phyloP scores from a whole-genome alignment of 2,888 invertebrate species.

The Aelia acuminata region DNA sequence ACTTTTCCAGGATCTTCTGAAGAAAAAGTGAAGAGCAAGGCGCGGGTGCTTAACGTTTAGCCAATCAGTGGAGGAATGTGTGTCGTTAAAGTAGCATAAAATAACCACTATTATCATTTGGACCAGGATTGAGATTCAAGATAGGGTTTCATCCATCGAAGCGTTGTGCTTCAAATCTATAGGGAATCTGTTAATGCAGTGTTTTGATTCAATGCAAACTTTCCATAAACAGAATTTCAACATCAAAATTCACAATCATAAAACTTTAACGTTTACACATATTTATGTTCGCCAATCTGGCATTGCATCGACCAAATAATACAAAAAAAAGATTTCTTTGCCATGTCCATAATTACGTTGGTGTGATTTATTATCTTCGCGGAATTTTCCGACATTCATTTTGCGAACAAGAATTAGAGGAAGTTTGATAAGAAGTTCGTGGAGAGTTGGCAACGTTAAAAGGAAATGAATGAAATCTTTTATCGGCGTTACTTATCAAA shows the following conservation, averaged over 20 bases:
- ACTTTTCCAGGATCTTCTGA: conserved; percentile 32
- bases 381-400: not conserved
- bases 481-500: not conserved
- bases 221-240: too few relatives aligned
- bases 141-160: too few relatives aligned
- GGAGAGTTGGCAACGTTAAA: not conserved
- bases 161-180: too few relatives aligned
- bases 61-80: not conserved
- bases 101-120: too few relatives aligned
- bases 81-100: too few relatives aligned
- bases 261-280: too few relatives aligned
- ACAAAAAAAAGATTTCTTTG: not conserved
- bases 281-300: too few relatives aligned
- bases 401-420: not conserved
- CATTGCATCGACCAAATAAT: too few relatives aligned
- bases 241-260: too few relatives aligned
- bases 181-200: too few relatives aligned
- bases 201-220: too few relatives aligned
- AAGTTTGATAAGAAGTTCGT: not conserved
- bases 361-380: not conserved
- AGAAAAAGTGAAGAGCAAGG: conserved; percentile 23
- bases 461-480: not conserved
- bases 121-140: too few relatives aligned
- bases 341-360: not conserved
- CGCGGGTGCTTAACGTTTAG: not conserved